Conservation (phyloP, 2,888 invertebrate genomes). For the Andrena marginata region DNA sequence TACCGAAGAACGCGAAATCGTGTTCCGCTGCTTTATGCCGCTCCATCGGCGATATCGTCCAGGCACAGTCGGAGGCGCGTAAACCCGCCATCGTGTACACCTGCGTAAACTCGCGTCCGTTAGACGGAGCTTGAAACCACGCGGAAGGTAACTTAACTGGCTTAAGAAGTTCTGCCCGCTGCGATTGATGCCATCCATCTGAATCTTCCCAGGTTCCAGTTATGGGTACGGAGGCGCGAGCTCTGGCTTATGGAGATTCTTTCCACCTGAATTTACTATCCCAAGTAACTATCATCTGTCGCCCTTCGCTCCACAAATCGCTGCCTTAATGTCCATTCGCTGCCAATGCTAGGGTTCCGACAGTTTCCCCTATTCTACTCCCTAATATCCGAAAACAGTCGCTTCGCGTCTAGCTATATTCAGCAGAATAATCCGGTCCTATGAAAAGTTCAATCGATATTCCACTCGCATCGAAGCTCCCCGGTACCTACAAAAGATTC, state of each 20-base stretch:
- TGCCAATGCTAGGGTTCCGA: not conserved
- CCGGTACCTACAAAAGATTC: conserved; percentile 8
- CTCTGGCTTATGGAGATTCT: too few relatives aligned
- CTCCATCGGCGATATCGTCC: not conserved
- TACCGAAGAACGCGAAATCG: conserved; percentile 64
- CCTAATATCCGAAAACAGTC: not conserved
- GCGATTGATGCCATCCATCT: conserved; percentile 9
- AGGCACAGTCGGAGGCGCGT: conserved; percentile 2
- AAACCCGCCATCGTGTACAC: conserved; percentile 9
- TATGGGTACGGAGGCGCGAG: too few relatives aligned
- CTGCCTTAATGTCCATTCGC: too few relatives aligned
- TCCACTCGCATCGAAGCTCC: not conserved
- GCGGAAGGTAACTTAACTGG: not conserved
- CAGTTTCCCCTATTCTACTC: not conserved
- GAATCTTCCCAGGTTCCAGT: not conserved
- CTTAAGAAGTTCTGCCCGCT: conserved; percentile 6
- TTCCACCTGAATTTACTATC: too few relatives aligned
- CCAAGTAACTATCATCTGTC: too few relatives aligned
- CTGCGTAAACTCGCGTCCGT: conserved; percentile 6
- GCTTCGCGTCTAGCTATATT: not conserved
- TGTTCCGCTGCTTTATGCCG: conserved; percentile 57
- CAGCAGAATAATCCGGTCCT: not conserved
- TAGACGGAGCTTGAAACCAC: conserved; percentile 8
- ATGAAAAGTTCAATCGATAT: not conserved
- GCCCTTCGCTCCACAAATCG: too few relatives aligned